These are phyloP conservation scores for Strigamia transsilvanica DNA, from an alignment of 2,888 invertebrate species.

Conservation along the genomic window DNA sequence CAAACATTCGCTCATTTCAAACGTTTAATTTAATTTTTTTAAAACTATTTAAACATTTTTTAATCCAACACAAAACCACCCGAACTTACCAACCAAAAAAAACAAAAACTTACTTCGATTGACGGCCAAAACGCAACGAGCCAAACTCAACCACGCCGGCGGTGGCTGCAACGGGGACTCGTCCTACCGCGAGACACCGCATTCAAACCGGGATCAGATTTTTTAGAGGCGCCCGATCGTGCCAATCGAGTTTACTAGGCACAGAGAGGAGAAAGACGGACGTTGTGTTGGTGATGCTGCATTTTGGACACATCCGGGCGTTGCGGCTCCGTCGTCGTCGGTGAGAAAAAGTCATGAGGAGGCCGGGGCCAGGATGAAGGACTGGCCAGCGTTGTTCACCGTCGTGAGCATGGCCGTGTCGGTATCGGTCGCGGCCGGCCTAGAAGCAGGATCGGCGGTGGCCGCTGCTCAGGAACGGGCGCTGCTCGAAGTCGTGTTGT, in stretches of 20 bases:
- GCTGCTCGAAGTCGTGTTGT: slow-evolving; percentile 52
- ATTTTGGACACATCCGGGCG: not conserved
- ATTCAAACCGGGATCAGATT: not conserved
- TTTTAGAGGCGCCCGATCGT: not conserved
- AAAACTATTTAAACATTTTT: too few species aligned
- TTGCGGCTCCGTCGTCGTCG: not conserved
- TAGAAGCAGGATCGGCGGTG: not conserved
- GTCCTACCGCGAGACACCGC: not conserved
- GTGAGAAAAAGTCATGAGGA: slow-evolving; percentile 10
- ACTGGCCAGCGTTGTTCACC: slow-evolving; percentile 23
- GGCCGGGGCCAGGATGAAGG: slow-evolving; percentile 12
- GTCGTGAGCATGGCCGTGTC: not conserved
- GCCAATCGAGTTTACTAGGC: not conserved
- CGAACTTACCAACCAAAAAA: too few species aligned
- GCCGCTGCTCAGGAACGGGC: slow-evolving; percentile 41
- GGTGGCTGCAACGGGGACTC: not conserved
- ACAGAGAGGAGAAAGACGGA: not conserved
- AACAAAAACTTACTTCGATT: too few species aligned
- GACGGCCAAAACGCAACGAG: too few species aligned
- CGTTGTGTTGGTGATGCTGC: not conserved
- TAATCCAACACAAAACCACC: too few species aligned
- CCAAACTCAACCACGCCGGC: too few species aligned
- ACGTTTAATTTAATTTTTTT: too few species aligned
- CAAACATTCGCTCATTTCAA: too few species aligned
- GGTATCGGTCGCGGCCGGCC: not conserved